Conservation (phyloP, 2,888 invertebrate species). For the Caenorhabditis sp. region DNA sequence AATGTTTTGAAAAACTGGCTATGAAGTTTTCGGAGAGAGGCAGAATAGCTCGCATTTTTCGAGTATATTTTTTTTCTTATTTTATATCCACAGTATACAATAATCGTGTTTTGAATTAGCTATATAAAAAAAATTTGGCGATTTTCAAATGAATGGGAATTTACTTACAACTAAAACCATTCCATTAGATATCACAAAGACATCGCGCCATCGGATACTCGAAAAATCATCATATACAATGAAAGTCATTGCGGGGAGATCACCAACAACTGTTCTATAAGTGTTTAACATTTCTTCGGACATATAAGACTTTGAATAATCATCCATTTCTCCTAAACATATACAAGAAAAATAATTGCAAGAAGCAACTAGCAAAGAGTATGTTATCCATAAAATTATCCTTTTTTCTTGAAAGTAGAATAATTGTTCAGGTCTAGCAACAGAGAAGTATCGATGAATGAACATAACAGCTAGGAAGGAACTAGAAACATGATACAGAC, state of each 20-base stretch:
- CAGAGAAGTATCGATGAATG: no score
- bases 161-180: no score
- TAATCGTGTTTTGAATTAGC: background rate
- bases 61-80: background rate
- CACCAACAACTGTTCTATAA: background rate
- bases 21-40: no score
- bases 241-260: background rate
- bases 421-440: no score
- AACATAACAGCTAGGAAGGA: no score
- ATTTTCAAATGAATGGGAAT: no score
- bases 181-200: background rate
- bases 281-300: background rate
- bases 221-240: background rate
- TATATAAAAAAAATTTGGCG: no score
- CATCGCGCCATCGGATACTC: background rate
- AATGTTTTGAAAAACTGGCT: no score
- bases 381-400: no score
- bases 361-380: background rate
- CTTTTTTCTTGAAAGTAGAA: no score
- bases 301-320: background rate
- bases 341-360: background rate
- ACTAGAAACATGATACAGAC: no score
- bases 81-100: background rate
- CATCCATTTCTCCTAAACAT: background rate
- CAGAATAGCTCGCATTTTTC: background rate